Evolutionary conservation across 2,888 invertebrate species (phyloP), one percentile per base, ranked within the genome.

Genomic region (Urechis unicinctus): DNA sequence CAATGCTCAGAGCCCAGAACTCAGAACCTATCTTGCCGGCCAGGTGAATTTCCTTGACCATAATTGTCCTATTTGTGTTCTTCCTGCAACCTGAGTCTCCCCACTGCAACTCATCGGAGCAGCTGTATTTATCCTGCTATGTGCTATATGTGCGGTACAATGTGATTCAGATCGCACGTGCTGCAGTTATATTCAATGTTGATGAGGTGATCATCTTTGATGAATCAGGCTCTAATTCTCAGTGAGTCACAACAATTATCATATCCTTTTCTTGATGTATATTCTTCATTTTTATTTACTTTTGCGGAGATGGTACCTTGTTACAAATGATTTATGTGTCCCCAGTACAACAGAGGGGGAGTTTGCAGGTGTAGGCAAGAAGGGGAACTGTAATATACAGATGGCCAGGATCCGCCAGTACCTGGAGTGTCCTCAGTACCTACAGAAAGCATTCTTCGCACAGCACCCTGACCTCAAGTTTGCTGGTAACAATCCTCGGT

Each of bases 341-440:
- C 17, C 17, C 58, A 69, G 68, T 50, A 66, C 63, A 6, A 65
- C 68, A 13, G 70, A 67, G 25, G 72, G 70, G 13, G 62, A 69
- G 28, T 70, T 63, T 58, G 56, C 63, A 6, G 72, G 71, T 5
- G 59, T 69, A 0, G 66, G 67, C 2, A 71, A 69, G 56, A 67
- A 67, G 60, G 71, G 71, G 1, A 65, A 69, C 22, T 68, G 68
- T 4, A 72, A 88, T 69, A 82, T 90, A 3, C 91, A 92, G 74
- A 79, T 98, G 68, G 92, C 89, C 0, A 83, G 90, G 57, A 90
- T 98, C 68, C 82, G 97, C 53, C 92, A 96, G 76, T 98, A 93
- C 71, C 80, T 97, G 45, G 98, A 98, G 77, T 97, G 97, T 74
- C 98, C 98, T 0, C 97, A 96, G 74, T 98, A 98, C 78, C 82